phyloP scores from a whole-genome alignment of 2,797 vertebrate genomes.

The Halcyon leucocephala region DNA sequence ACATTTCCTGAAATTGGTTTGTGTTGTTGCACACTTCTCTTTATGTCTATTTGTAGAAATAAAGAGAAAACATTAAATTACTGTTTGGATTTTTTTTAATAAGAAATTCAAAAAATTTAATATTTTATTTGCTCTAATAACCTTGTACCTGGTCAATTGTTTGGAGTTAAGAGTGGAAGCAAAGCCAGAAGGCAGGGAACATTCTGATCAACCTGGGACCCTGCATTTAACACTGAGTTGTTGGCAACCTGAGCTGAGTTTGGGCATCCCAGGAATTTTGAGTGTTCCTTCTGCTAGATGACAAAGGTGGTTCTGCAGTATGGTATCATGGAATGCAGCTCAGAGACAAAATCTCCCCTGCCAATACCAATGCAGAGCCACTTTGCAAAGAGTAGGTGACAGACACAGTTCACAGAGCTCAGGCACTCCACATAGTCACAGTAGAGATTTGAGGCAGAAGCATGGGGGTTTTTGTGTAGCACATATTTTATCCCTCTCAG shows the following conservation, averaged over 20 bases:
- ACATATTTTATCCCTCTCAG: not conserved
- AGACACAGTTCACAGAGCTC: not conserved
- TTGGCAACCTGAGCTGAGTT: not conserved
- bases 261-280: not conserved
- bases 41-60: not conserved
- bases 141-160: not conserved
- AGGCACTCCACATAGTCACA: not conserved
- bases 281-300: not conserved
- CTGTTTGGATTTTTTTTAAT: not conserved
- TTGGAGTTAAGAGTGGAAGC: not conserved
- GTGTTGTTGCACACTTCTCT: not conserved
- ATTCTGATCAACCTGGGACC: not conserved
- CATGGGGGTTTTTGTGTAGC: not conserved
- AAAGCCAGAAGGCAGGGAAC: not conserved
- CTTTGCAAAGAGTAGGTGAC: not conserved
- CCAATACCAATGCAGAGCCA: not conserved
- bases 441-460: not conserved
- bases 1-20: not conserved
- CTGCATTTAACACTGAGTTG: not conserved
- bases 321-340: not conserved
- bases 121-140: not conserved
- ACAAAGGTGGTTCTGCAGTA: not conserved
- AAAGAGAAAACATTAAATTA: too few species aligned
- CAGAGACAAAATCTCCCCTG: not conserved
- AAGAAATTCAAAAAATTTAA: not conserved